A percentile compares a stretch with the other conserved stretches of the same genome.
These are phyloP conservation scores for Aleiodes testaceus DNA, from an alignment of 2,888 invertebrate genomes.

Conservation along the genomic window DNA sequence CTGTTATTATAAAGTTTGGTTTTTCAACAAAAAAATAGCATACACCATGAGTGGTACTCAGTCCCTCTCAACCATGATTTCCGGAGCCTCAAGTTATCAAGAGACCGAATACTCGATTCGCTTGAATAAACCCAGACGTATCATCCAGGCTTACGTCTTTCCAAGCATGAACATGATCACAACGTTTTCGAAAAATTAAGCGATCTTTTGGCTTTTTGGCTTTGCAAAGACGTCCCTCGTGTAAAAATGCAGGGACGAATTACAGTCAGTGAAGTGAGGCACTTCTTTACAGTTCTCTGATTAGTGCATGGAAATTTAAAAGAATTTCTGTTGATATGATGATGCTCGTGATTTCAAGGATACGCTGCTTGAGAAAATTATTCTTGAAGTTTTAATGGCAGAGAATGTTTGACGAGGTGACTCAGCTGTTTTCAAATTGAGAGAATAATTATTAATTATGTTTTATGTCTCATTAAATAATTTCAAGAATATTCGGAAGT, in stretches of 20 bases:
- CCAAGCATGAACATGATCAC: constrained; percentile 11
- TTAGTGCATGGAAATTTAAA: too few species aligned
- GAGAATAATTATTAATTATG: not conserved
- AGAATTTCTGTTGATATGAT: too few species aligned
- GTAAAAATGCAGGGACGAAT: constrained; percentile 30
- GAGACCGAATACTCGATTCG: constrained; percentile 61
- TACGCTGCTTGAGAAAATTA: not conserved
- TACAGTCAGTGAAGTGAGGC: constrained; percentile 4
- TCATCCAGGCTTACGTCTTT: constrained; percentile 11
- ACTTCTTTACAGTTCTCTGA: not conserved
- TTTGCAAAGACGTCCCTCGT: constrained; percentile 31
- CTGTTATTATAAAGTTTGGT: not conserved
- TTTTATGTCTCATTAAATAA: too few species aligned
- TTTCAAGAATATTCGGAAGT: too few species aligned
- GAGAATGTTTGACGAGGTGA: not conserved
- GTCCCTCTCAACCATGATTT: constrained; percentile 48
- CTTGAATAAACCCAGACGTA: constrained; percentile 54
- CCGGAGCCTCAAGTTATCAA: constrained; percentile 60
- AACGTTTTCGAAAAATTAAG: constrained; percentile 50
- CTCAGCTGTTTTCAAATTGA: not conserved
- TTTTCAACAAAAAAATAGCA: not conserved
- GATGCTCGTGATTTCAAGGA: too few species aligned
- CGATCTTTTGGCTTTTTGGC: constrained; percentile 40
- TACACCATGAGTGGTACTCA: constrained; percentile 5
- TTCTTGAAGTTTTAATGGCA: not conserved